phyloP scores from a whole-genome alignment of 2,797 vertebrate species.

The Ataeniobius toweri region DNA sequence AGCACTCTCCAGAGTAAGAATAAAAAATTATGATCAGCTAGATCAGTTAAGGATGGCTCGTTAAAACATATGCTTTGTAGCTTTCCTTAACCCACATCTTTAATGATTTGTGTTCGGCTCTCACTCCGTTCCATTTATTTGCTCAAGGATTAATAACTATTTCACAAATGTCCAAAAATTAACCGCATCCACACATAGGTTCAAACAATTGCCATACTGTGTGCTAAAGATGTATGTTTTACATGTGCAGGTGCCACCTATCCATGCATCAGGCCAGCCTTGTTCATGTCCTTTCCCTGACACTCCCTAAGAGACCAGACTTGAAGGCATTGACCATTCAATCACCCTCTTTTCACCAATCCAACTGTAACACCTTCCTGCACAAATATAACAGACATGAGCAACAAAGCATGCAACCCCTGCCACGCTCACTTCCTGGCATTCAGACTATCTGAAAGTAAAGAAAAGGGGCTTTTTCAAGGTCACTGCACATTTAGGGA shows the following conservation, averaged over 20 bases:
- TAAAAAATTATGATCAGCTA: constrained; percentile 52
- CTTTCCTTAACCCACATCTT: constrained; percentile 36
- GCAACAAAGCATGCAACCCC: constrained; percentile 44
- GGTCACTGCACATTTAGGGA: constrained; percentile 65
- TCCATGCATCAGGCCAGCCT: constrained; percentile 34
- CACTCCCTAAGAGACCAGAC: constrained; percentile 66
- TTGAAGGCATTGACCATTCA: constrained; percentile 68
- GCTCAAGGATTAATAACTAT: constrained; percentile 58
- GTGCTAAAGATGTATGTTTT: not conserved
- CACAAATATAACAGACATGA: constrained; percentile 41
- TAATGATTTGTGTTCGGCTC: constrained; percentile 46
- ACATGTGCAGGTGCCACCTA: constrained; percentile 33
- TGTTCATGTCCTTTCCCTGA: constrained; percentile 57
- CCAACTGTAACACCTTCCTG: constrained; percentile 55
- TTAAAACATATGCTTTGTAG: constrained; percentile 24
- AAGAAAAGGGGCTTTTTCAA: constrained; percentile 44
- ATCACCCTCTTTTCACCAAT: constrained; percentile 67
- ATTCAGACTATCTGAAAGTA: constrained; percentile 47
- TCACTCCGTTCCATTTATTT: constrained; percentile 47
- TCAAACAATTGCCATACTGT: not conserved
- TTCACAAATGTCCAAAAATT: not conserved
- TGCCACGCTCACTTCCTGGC: constrained; percentile 33
- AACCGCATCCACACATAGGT: no score
- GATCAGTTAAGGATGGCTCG: constrained; percentile 43
- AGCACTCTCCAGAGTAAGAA: constrained; percentile 30